Base-by-base conservation (phyloP, 1,140 invertebrate species). In the Drosophila burlai region DNA sequence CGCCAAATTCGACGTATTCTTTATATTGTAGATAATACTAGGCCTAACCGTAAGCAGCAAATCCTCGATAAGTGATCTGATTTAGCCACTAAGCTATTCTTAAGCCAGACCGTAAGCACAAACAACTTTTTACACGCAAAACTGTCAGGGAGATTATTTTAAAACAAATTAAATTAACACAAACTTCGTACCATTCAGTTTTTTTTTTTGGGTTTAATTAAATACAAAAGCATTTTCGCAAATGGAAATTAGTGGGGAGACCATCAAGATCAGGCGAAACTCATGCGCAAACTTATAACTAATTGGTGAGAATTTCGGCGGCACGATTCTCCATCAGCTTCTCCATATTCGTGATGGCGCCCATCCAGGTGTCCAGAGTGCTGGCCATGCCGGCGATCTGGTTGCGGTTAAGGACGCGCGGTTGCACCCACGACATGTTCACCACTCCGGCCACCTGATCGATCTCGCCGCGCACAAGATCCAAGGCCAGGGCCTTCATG, bases 401-500 rank as follows among this genome's bases (percentile, higher is more conserved):
- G 47, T 93, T 92, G 52, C 95, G 94, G 83, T 98, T 96, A 3
- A 99, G 93, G 10, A 99, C 98, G 77, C 98, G 94, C 2, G 98
- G 98, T 93, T 99, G 98, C 21, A 99, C 94, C 97, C 97, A 98
- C 24, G 96, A 97, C 94, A 98, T 96, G 91, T 97, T 95, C 8
- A 98, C 96, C 65, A 95, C 96, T 40, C 92, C 93, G 2, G 94
- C 93, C 66, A 99, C 98, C 94, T 99, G 98, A 94, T 99, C 98
- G 81, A 99, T 99, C 52, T 96, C 96, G 16, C 99, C 99, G 72
- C 96, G 96, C 4, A 99, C 97, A 1, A 99, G 94, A 49, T 97
- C 97, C 80, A 99, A 96, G n/a, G 98, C 97, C 31, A 99, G 93
- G 1, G 99, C 99, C 94, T 99, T 99, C 99, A 99, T 99, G 3